Conservation (phyloP, 2,113 vertebrate species). For the Clarias batrachus region DNA sequence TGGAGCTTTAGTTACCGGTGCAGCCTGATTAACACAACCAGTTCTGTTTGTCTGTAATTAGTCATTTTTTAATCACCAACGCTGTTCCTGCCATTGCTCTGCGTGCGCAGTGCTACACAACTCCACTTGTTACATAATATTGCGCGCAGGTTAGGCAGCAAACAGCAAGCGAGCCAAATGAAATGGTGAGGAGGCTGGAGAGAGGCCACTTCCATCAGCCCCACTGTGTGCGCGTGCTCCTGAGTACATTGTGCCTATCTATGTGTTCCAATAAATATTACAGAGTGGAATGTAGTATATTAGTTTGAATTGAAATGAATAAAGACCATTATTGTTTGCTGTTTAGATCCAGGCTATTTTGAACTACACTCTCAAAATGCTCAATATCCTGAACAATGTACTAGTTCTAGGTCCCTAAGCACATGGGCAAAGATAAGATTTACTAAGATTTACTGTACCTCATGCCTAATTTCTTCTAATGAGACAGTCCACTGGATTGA, state of each 20-base stretch:
- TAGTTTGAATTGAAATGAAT: not conserved
- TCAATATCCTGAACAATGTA: not conserved
- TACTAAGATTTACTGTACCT: not conserved
- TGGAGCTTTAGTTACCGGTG: slow-evolving; percentile 36
- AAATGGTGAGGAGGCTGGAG: slow-evolving; percentile 13
- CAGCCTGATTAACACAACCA: slow-evolving; percentile 21
- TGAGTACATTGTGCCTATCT: not conserved
- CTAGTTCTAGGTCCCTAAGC: not conserved
- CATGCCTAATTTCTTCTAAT: not conserved
- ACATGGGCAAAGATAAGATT: not conserved
- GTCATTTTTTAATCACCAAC: not conserved
- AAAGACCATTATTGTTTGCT: not conserved
- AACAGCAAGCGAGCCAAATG: slow-evolving; percentile 30
- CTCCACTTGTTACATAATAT: slow-evolving; percentile 35
- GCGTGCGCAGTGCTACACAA: slow-evolving; percentile 23
- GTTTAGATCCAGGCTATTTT: not conserved
- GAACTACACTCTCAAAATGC: not conserved
- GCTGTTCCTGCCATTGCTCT: not conserved
- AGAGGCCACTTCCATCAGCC: not conserved
- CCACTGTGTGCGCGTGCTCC: too few relatives aligned
- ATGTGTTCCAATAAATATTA: not conserved
- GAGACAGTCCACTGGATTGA: not conserved
- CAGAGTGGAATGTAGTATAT: not conserved
- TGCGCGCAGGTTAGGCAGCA: slow-evolving; percentile 34
- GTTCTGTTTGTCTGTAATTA: slow-evolving; percentile 25